Conservation (phyloP, 2,888 invertebrate genomes). For the Athripsodes cinereus region DNA sequence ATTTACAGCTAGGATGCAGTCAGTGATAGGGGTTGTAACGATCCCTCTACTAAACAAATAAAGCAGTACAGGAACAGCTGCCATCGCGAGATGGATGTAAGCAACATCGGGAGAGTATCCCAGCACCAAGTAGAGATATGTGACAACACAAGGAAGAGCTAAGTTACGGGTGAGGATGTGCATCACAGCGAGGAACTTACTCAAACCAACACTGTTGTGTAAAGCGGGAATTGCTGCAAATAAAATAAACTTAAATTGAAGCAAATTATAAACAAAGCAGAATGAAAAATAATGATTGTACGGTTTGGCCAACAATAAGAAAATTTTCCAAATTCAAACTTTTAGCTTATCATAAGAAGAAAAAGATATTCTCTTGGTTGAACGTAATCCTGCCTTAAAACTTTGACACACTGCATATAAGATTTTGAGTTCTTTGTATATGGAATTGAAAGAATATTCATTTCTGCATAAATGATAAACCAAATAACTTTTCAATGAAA, state of each 20-base stretch:
- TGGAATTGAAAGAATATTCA: no score
- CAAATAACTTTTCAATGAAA: no score
- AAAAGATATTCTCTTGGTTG: no score
- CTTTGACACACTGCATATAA: no score
- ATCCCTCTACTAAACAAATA: conserved; percentile 17
- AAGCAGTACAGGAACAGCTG: conserved; percentile 22
- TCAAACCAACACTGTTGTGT: conserved; percentile 20
- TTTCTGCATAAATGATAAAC: no score
- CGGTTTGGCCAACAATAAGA: no score
- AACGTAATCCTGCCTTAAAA: no score
- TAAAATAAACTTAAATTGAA: neutral
- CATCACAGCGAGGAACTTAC: conserved; percentile 20
- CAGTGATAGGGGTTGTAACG: conserved; percentile 16
- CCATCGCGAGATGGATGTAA: conserved; percentile 23
- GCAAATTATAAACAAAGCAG: no score
- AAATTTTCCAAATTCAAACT: no score
- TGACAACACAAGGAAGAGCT: conserved; percentile 26
- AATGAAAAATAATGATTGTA: no score
- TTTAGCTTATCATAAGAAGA: no score
- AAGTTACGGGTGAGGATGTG: conserved; percentile 24
- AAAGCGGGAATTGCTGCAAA: conserved; percentile 26
- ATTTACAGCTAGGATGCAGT: conserved; percentile 23
- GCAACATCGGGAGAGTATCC: conserved; percentile 25
- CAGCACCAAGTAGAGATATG: conserved; percentile 23
- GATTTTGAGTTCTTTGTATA: no score